Conservation (phyloP, 2,888 invertebrate species). For the Sturmia bella region DNA sequence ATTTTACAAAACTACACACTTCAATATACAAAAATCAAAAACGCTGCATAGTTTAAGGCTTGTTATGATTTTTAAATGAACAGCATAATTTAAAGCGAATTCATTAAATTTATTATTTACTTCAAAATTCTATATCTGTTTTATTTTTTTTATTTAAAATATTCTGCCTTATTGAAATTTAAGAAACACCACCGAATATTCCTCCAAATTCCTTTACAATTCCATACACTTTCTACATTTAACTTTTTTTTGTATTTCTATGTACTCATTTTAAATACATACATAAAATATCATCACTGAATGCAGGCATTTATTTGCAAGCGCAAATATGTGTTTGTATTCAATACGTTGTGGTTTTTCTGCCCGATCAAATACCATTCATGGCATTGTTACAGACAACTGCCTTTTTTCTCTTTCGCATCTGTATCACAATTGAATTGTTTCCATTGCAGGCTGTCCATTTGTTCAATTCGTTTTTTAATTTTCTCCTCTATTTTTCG, state of each 20-base stretch:
- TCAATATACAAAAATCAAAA: too few relatives aligned
- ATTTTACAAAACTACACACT: too few relatives aligned
- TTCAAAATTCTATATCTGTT: too few relatives aligned
- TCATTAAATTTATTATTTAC: too few relatives aligned
- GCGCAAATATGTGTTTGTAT: constrained; percentile 13
- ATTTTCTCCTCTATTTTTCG: constrained; percentile 7
- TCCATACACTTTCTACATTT: not conserved
- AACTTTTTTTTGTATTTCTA: not conserved
- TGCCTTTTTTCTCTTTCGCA: constrained; percentile 37
- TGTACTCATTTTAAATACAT: constrained; percentile 5
- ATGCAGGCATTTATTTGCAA: constrained; percentile 2
- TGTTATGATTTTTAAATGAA: too few relatives aligned
- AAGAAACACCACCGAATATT: constrained; percentile 4
- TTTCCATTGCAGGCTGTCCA: constrained; percentile 52
- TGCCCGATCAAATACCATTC: constrained; percentile 62
- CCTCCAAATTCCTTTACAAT: not conserved
- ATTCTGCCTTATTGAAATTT: not conserved
- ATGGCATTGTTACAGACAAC: constrained; percentile 60
- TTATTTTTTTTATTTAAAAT: not conserved
- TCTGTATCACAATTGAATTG: constrained; percentile 55
- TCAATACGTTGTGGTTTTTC: constrained; percentile 62
- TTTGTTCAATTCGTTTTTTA: constrained; percentile 40
- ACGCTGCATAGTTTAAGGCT: too few relatives aligned
- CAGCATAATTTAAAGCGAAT: too few relatives aligned
- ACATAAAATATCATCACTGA: constrained; percentile 21